phyloP scores from a whole-genome alignment of 2,888 invertebrate genomes.

The Digitonthophagus gazella region DNA sequence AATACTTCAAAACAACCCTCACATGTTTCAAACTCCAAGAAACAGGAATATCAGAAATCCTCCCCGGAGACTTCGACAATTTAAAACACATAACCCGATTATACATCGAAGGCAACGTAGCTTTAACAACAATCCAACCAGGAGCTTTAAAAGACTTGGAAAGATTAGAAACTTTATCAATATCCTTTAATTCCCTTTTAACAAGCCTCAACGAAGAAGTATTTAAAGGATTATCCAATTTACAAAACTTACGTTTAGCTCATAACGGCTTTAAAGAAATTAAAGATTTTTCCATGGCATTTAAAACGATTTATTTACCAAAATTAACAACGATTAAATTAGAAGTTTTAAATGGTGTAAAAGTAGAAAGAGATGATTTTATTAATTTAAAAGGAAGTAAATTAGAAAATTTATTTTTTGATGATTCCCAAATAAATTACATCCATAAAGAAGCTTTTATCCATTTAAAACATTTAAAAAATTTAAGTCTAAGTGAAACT shows the following conservation, averaged over 20 bases:
- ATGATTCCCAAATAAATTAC: conserved; percentile 56
- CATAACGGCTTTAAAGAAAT: conserved; percentile 58
- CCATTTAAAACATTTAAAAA: conserved; percentile 51
- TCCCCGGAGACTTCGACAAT: conserved; percentile 50
- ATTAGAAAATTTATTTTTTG: conserved; percentile 53
- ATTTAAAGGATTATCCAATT: conserved; percentile 56
- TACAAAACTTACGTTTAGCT: conserved; percentile 54
- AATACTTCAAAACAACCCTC: conserved; percentile 50
- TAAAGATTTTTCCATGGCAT: conserved; percentile 50
- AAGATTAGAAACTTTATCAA: conserved; percentile 54
- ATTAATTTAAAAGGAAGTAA: conserved; percentile 51
- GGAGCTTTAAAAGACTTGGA: conserved; percentile 55
- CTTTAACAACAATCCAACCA: conserved; percentile 53
- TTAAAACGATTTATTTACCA: conserved; percentile 54
- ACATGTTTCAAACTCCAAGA: conserved; percentile 54
- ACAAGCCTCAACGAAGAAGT: conserved; percentile 49
- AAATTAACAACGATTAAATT: conserved; percentile 58
- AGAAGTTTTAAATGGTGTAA: conserved; percentile 56
- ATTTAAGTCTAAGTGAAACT: conserved; percentile 57
- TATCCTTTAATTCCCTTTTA: conserved; percentile 57
- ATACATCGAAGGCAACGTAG: conserved; percentile 58
- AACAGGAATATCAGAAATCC: conserved; percentile 52
- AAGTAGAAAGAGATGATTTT: conserved; percentile 53
- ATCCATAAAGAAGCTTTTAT: conserved; percentile 56
- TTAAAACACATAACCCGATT: conserved; percentile 49